Evolutionary conservation across 1,140 invertebrate genomes (phyloP).

Genomic region (Eumeta japonica): DNA sequence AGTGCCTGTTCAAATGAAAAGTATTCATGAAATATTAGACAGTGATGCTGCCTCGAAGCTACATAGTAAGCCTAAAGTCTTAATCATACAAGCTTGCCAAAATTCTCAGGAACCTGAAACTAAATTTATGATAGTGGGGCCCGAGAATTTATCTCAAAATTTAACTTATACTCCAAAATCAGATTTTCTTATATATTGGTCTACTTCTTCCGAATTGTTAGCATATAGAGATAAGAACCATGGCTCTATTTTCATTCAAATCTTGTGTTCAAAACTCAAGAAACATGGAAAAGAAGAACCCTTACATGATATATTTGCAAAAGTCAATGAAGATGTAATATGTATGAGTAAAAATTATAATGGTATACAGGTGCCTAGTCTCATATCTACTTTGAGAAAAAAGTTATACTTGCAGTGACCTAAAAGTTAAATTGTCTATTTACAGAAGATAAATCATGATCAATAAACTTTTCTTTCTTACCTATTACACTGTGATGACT

Average conservation of each 20-base stretch:
- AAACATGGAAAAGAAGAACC: slow-evolving; percentile 24
- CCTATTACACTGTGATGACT: no score
- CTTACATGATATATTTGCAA: slow-evolving; percentile 38
- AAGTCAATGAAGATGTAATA: slow-evolving; percentile 30
- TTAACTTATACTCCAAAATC: slow-evolving; percentile 32
- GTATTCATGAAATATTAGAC: slow-evolving; percentile 37
- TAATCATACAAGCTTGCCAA: slow-evolving; percentile 49
- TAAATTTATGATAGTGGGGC: no score
- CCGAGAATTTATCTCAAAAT: no score
- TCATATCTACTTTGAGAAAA: slow-evolving; percentile 34
- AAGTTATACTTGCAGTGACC: slow-evolving; percentile 27
- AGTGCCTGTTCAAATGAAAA: slow-evolving; percentile 38
- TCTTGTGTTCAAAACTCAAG: slow-evolving; percentile 26
- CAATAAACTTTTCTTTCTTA: no score
- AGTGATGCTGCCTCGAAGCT: slow-evolving; percentile 28
- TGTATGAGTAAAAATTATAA: slow-evolving; percentile 22
- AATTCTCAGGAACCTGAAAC: slow-evolving; percentile 18
- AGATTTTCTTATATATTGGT: slow-evolving; percentile 44
- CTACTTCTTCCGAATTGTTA: slow-evolving; percentile 40
- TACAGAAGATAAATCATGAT: no score
- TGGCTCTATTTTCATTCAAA: slow-evolving; percentile 44
- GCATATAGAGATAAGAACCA: slow-evolving; percentile 30
- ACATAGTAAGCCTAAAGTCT: slow-evolving; percentile 34
- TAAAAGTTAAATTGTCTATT: no score
- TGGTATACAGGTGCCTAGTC: slow-evolving; percentile 33